A percentile compares a stretch with the other conserved stretches of the same genome.
phyloP scores from a whole-genome alignment of 2,797 vertebrate genomes.

The Aulostomus chinensis region DNA sequence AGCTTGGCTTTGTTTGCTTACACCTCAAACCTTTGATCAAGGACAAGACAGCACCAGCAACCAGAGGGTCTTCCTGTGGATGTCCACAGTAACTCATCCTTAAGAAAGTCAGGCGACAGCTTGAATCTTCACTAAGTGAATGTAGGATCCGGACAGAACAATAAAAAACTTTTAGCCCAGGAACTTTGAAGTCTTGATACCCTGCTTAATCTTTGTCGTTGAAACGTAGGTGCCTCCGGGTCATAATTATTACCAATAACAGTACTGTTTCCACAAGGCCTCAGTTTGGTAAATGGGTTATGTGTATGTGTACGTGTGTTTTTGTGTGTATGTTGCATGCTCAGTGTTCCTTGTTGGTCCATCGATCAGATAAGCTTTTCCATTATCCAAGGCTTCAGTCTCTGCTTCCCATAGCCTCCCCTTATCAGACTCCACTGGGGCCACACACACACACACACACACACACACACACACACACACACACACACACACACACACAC shows the following conservation, averaged over 20 bases:
- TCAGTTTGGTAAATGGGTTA: conserved; percentile 65
- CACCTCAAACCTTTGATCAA: conserved; percentile 72
- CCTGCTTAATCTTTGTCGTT: conserved; percentile 70
- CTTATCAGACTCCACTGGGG: conserved; percentile 79
- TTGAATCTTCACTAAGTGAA: conserved; percentile 47
- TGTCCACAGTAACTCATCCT: conserved; percentile 53
- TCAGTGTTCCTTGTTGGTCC: conserved; percentile 77
- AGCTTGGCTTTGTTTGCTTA: conserved; percentile 76
- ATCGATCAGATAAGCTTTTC: conserved; percentile 83
- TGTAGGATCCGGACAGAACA: conserved; percentile 36
- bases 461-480: conserved; percentile 18
- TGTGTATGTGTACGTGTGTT: conserved; percentile 31
- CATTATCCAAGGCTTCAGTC: conserved; percentile 82
- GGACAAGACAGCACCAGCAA: conserved; percentile 68
- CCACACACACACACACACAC: conserved; percentile 51
- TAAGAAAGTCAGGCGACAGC: conserved; percentile 37
- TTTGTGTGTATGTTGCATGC: conserved; percentile 51
- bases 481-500: conserved; percentile 15
- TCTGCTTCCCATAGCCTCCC: conserved; percentile 77
- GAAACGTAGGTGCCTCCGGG: conserved; percentile 66
- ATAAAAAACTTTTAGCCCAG: conserved; percentile 56
- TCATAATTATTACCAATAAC: conserved; percentile 75
- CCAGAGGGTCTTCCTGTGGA: conserved; percentile 54
- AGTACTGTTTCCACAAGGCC: conserved; percentile 59
- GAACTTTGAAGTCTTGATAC: conserved; percentile 53